Percentiles rank a stretch among this genome's conserved stretches.
Evolutionary conservation across 2,888 invertebrate species (phyloP).

Genomic region (Andrena minutula): DNA sequence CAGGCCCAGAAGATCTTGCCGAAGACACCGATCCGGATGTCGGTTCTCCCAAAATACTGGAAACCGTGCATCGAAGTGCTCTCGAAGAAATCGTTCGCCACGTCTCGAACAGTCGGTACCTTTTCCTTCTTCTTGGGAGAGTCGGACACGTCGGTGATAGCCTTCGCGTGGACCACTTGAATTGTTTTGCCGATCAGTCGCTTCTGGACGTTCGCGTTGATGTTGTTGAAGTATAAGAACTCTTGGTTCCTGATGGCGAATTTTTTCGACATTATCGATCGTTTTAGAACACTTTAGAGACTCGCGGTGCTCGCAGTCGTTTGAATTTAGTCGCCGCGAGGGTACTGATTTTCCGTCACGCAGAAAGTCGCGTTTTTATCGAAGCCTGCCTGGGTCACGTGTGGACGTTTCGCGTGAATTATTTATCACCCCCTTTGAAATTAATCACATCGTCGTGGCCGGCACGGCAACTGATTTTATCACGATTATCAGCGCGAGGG

Average conservation of each 20-base stretch:
- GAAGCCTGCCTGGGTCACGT: conserved; percentile 27
- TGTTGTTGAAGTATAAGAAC: neutral
- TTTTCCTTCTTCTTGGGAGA: neutral
- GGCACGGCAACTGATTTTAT: conserved; percentile 14
- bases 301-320: neutral
- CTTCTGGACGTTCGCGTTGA: neutral
- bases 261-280: conserved; percentile 7
- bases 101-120: neutral
- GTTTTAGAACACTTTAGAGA: no score
- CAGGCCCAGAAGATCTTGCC: conserved; percentile 62
- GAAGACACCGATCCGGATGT: conserved; percentile 33
- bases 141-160: neutral
- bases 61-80: conserved; percentile 66
- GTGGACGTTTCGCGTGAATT: conserved; percentile 48
- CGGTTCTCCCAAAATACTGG: conserved; percentile 59
- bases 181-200: neutral
- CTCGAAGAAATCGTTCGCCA: conserved; percentile 53
- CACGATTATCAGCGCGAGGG: neutral
- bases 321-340: neutral
- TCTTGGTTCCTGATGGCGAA: neutral
- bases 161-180: conserved; percentile 2
- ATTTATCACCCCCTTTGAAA: conserved; percentile 44
- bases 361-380: conserved; percentile 32
- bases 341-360: conserved; percentile 20
- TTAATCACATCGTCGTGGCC: neutral